These are phyloP conservation scores for Conops quadrifasciatus DNA, from an alignment of 2,888 invertebrate species.

Conservation along the genomic window DNA sequence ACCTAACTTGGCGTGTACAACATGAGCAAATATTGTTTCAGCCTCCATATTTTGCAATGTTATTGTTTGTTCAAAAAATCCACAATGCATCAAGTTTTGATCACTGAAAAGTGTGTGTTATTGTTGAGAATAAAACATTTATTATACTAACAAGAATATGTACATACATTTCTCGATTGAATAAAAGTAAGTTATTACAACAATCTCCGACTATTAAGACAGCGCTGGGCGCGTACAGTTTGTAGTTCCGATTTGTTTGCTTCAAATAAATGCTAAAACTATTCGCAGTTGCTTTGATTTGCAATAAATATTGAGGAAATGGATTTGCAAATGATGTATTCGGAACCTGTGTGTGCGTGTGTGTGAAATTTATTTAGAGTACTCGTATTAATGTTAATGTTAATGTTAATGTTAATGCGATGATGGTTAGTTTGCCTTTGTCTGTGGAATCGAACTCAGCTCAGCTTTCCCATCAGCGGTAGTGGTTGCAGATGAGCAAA, in stretches of 20 bases:
- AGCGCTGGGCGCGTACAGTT: conserved; percentile 63
- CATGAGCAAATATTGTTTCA: conserved; percentile 67
- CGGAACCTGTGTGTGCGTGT: conserved; percentile 75
- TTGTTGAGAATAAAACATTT: too few relatives aligned
- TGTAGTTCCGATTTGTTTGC: conserved; percentile 65
- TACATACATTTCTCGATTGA: conserved; percentile 69
- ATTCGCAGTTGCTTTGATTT: conserved; percentile 57
- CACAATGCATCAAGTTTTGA: conserved; percentile 64
- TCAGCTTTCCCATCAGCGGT: conserved; percentile 74
- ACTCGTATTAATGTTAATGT: too few relatives aligned
- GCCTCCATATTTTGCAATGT: conserved; percentile 62
- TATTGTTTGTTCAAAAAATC: conserved; percentile 65
- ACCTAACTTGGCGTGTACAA: conserved; percentile 72
- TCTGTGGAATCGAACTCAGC: conserved; percentile 71
- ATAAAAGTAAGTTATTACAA: conserved; percentile 70
- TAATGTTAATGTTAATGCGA: conserved; percentile 42
- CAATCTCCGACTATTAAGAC: conserved; percentile 73
- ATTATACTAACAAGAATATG: conserved; percentile 6
- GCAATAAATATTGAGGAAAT: conserved; percentile 72
- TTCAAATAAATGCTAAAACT: conserved; percentile 60
- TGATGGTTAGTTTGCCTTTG: conserved; percentile 79
- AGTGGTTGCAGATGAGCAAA: conserved; percentile 71
- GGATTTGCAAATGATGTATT: conserved; percentile 75
- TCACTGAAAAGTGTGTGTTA: conserved; percentile 53
- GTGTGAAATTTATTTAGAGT: conserved; percentile 14